Evolutionary conservation across 37 sponge, comb jelly and placozoan genomes (phyloP).

Genomic region (Oopsacas minuta): DNA sequence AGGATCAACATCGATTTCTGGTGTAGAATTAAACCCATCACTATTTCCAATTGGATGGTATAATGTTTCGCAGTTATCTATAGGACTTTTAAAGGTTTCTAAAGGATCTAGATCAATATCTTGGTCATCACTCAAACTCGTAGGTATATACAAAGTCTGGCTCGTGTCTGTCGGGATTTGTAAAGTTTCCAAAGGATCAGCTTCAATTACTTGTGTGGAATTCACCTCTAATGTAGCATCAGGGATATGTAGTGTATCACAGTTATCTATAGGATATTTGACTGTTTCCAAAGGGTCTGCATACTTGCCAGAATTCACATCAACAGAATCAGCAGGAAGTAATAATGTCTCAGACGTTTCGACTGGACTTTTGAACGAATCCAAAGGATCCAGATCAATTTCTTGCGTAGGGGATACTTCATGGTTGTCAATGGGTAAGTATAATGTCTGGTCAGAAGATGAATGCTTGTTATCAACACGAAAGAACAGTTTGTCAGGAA

Average conservation of each 20-base stretch:
- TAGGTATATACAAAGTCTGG: not conserved
- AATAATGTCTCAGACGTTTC: not conserved
- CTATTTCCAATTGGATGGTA: not conserved
- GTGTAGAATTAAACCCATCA: not conserved
- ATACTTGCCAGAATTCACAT: not conserved
- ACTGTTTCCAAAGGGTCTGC: not conserved
- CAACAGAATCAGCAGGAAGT: not conserved
- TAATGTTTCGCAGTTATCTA: not conserved
- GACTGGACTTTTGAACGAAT: not conserved
- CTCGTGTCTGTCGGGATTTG: not conserved
- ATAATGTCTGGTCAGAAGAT: not conserved
- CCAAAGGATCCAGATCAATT: not conserved
- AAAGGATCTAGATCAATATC: not conserved
- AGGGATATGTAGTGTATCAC: not conserved
- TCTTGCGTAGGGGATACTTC: not conserved
- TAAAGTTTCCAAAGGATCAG: not conserved
- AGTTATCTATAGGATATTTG: not conserved
- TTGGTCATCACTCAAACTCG: not conserved
- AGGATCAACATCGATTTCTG: not conserved
- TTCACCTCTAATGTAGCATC: not conserved
- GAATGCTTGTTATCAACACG: not conserved
- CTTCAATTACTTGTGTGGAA: not conserved
- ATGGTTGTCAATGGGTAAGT: not conserved
- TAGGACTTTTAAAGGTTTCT: not conserved
- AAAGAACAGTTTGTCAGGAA: not conserved